Evolutionary conservation across 1,140 invertebrate species (phyloP).

Genomic region (Cecropterus lyciades): DNA sequence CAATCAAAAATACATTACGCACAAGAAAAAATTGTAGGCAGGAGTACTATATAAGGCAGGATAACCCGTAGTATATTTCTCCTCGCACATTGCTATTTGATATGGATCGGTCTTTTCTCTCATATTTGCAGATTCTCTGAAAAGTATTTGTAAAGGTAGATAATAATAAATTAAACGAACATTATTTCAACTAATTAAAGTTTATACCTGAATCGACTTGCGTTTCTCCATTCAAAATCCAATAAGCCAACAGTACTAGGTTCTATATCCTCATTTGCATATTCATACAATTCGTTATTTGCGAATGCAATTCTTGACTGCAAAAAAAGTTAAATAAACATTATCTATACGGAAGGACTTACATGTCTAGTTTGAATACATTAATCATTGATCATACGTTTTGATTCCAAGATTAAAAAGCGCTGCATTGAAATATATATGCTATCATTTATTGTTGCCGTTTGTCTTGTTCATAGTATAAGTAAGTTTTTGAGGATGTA

Average conservation of each 20-base stretch:
- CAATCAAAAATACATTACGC: slow-evolving; percentile 38
- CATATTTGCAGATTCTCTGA: slow-evolving; percentile 23
- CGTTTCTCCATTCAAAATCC: slow-evolving; percentile 55
- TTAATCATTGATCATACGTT: no score
- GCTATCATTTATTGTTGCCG: no score
- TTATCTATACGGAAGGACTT: no score
- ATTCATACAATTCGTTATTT: slow-evolving; percentile 40
- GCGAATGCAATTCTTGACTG: slow-evolving; percentile 48
- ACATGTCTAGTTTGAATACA: no score
- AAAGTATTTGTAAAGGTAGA: slow-evolving; percentile 6
- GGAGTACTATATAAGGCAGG: slow-evolving; percentile 61
- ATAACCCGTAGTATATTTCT: slow-evolving; percentile 54
- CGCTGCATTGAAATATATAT: no score
- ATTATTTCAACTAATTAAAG: not conserved
- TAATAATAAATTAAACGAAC: not conserved
- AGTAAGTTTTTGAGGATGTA: no score
- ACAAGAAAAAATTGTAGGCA: slow-evolving; percentile 77
- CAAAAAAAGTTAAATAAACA: no score
- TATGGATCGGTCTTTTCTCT: slow-evolving; percentile 27
- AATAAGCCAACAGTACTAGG: slow-evolving; percentile 43
- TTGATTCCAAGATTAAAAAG: no score
- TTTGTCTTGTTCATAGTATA: no score
- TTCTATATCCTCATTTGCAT: slow-evolving; percentile 32
- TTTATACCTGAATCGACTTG: slow-evolving; percentile 4
- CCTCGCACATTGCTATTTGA: slow-evolving; percentile 60